Base-by-base conservation (phyloP, 2,113 vertebrate species). In the Phylloscopus trochilus region DNA sequence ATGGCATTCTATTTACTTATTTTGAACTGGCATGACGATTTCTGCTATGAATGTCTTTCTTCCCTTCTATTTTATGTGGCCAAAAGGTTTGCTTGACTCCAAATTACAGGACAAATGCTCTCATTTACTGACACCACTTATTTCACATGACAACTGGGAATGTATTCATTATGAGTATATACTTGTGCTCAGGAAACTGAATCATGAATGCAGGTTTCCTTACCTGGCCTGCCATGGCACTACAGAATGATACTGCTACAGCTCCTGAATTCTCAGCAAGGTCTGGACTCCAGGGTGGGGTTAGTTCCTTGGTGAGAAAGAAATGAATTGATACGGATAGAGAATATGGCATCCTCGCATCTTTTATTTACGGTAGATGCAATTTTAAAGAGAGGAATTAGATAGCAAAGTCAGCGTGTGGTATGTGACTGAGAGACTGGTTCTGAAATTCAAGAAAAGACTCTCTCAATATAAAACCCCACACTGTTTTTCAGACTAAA, bases 221-320 rank as follows among this genome's bases (percentile, higher is more conserved):
- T 92, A 96, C 80, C 76, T 92, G 89, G 69, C 83, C 95, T 94
- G 90, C 51, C 87, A 78, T 83, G 81, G 56, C 77, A 94, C 64
- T 94, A 95, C 68, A 89, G 80, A 91, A 73, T 51, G 76, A 70
- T 74, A 95, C 76, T 89, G 87, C 39, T 56, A 93, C 80, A 89
- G 87, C 77, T 96, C 28, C 93, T 95, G 93, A 94, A 91, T 81
- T 92, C 81, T 89, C 93, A 87, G 51, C 73, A 84, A 89, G 52
- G 30, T 91, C 93, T 92, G 76, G 68, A 70, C 80, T 91, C 91
- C 83, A 62, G 56, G 56, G n/a, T 89, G 31, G 56, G 52, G 37
- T 91, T 92, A 92, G 56, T 67, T 89, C 89, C 91, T 96, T 78
- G 64, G 77, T 82, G 56, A 94, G 89, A 92, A 91, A 95, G 73